A percentile compares a stretch with the other conserved stretches of the same genome.
Conservation (phyloP, 2,797 vertebrate species). For the Channallabes apus region DNA sequence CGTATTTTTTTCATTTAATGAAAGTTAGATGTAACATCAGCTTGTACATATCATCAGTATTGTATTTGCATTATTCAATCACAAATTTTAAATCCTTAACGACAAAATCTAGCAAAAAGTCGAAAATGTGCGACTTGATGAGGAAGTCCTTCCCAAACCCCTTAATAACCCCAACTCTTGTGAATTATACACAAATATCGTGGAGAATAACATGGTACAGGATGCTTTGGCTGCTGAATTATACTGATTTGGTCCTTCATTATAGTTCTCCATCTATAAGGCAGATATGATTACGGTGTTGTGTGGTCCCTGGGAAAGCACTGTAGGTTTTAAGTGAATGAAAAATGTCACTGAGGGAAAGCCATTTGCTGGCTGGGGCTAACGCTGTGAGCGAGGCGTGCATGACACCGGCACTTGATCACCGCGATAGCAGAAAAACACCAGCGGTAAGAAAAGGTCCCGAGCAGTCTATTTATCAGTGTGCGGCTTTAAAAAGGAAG, state of each 20-base stretch:
- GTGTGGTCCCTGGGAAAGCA: slow-evolving; percentile 12
- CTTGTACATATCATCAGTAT: neutral
- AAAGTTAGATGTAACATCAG: no score
- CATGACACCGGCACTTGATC: slow-evolving; percentile 35
- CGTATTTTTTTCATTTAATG: no score
- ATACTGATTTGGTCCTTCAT: neutral
- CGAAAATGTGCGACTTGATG: neutral
- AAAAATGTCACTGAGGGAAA: slow-evolving; percentile 44
- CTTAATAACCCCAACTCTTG: neutral
- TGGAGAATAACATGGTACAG: neutral
- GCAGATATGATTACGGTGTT: slow-evolving; percentile 51
- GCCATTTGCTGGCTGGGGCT: slow-evolving; percentile 26
- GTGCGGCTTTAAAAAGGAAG: neutral
- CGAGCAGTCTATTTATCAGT: slow-evolving; percentile 36
- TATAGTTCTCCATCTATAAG: slow-evolving; percentile 10
- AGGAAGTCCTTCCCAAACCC: neutral
- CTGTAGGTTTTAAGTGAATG: slow-evolving; percentile 35
- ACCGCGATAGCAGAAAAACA: slow-evolving; percentile 33
- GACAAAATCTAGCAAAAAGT: neutral
- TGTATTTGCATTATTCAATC: neutral
- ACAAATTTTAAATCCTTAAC: neutral
- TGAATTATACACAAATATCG: neutral
- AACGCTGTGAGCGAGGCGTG: slow-evolving; percentile 34
- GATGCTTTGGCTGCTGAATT: neutral
- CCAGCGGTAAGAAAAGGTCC: slow-evolving; percentile 28